phyloP scores from a whole-genome alignment of 2,888 invertebrate species.

The Lasioglossum pauxillum region DNA sequence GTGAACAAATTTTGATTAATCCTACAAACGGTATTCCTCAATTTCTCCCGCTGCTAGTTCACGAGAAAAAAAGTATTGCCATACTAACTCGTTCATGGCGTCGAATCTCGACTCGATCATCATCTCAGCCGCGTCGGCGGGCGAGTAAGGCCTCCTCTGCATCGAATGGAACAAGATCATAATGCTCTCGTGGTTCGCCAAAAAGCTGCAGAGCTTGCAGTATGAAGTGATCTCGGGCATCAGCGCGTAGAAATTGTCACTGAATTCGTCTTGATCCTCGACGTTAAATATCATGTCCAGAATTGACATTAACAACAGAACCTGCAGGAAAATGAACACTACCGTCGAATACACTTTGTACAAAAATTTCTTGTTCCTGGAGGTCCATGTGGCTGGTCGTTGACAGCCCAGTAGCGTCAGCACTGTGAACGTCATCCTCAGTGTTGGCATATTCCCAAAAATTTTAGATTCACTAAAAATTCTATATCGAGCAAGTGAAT shows the following conservation, averaged over 20 bases:
- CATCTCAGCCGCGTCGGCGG: conserved; percentile 17
- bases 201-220: conserved; percentile 57
- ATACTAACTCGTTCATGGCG: conserved; percentile 35
- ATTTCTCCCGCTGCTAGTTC: not conserved
- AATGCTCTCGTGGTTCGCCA: conserved; percentile 43
- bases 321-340: conserved; percentile 32
- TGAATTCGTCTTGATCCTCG: conserved; percentile 54
- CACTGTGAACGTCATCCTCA: conserved; percentile 4
- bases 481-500: not conserved
- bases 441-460: not conserved
- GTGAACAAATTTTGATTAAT: not conserved
- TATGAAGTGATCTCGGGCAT: conserved; percentile 47
- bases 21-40: not conserved
- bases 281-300: conserved; percentile 53
- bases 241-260: conserved; percentile 61
- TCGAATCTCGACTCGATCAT: conserved; percentile 43
- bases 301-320: conserved; percentile 42
- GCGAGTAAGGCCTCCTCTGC: conserved; percentile 24
- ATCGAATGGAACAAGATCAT: conserved; percentile 18
- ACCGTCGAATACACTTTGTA: conserved; percentile 55
- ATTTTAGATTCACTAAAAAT: not conserved
- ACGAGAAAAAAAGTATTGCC: not conserved
- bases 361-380: conserved; percentile 7
- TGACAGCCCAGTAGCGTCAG: not conserved
- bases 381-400: conserved; percentile 1